phyloP scores from a whole-genome alignment of 2,888 invertebrate species.

The Pachliopta kotzebuea region DNA sequence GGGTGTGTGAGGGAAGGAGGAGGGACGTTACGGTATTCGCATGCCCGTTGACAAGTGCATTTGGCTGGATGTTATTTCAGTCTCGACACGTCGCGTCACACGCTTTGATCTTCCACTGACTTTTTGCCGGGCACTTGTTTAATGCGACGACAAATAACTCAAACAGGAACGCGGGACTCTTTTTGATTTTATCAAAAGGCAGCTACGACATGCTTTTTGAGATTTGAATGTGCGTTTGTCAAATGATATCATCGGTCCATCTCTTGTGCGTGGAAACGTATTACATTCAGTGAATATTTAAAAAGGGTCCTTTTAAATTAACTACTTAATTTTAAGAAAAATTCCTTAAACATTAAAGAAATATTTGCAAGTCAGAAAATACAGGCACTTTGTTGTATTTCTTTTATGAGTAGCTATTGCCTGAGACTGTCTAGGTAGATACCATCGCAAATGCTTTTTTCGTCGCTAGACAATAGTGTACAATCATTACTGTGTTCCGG shows the following conservation, averaged over 20 bases:
- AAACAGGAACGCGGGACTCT: slow-evolving; percentile 61
- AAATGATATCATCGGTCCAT: slow-evolving; percentile 57
- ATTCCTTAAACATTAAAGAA: background rate
- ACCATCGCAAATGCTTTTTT: no score
- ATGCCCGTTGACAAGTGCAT: slow-evolving; percentile 49
- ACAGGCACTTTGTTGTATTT: no score
- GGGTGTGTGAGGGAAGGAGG: background rate
- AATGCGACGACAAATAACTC: slow-evolving; percentile 79
- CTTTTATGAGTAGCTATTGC: no score
- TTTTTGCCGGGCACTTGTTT: slow-evolving; percentile 73
- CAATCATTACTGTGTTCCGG: no score
- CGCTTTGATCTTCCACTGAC: slow-evolving; percentile 71
- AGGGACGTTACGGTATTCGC: slow-evolving; percentile 35
- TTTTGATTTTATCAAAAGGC: slow-evolving; percentile 69
- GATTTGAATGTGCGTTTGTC: slow-evolving; percentile 64
- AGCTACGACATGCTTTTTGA: slow-evolving; percentile 54
- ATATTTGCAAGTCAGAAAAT: background rate
- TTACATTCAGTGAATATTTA: slow-evolving; percentile 18
- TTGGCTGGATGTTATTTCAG: slow-evolving; percentile 67
- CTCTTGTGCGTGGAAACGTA: slow-evolving; percentile 13
- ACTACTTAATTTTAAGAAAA: background rate
- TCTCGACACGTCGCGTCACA: slow-evolving; percentile 57
- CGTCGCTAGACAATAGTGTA: no score
- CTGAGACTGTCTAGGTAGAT: no score
- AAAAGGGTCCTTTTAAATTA: background rate